These are phyloP conservation scores for Spermophilus dauricus DNA, from an alignment of 2,113 vertebrate species.

Conservation along the genomic window DNA sequence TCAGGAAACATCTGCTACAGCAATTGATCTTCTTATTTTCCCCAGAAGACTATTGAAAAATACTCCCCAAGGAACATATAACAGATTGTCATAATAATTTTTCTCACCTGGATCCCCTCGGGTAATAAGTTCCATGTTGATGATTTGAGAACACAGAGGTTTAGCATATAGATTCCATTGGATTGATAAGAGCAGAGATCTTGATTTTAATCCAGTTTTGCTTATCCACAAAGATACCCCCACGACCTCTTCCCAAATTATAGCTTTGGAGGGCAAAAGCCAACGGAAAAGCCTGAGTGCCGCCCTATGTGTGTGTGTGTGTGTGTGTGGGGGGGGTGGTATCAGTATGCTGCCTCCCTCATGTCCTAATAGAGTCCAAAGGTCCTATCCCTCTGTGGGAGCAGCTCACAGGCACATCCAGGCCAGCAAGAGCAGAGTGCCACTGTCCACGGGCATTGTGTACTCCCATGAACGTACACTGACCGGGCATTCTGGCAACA, in stretches of 20 bases:
- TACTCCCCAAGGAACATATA: neutral
- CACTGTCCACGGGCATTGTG: constrained; percentile 58
- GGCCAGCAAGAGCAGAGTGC: neutral
- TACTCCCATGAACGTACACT: constrained; percentile 69
- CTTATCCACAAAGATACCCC: neutral
- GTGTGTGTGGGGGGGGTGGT: neutral
- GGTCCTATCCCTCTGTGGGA: constrained; percentile 75
- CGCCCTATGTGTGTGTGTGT: neutral
- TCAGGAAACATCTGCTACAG: constrained; percentile 43
- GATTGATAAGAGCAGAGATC: constrained; percentile 25
- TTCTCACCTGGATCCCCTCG: constrained; percentile 71
- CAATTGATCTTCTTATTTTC: neutral
- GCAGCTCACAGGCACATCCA: constrained; percentile 59
- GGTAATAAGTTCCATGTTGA: constrained; percentile 50
- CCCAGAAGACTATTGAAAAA: neutral
- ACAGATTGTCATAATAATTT: neutral
- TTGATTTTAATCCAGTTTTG: constrained; percentile 27
- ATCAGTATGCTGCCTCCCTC: constrained; percentile 65
- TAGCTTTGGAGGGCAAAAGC: constrained; percentile 32
- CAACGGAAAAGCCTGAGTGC: constrained; percentile 52
- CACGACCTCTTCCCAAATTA: neutral
- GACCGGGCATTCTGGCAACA: constrained; percentile 66
- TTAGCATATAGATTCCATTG: constrained; percentile 31
- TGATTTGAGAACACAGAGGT: constrained; percentile 21
- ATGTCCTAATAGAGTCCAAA: constrained; percentile 80